phyloP scores from a whole-genome alignment of 2,113 vertebrate species.

The Bos indicus region DNA sequence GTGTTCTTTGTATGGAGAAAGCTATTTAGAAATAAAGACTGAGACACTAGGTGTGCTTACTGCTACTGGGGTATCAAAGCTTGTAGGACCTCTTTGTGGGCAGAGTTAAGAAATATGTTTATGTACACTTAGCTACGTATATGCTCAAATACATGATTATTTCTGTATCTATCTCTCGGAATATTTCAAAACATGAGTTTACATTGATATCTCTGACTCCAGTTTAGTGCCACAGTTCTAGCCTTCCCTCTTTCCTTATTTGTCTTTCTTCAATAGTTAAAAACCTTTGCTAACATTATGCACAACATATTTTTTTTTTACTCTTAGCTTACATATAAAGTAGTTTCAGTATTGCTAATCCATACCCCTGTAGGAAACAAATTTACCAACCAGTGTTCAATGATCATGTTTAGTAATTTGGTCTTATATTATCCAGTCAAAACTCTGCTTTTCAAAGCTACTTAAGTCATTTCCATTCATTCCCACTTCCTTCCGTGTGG shows the following conservation, averaged over 20 bases:
- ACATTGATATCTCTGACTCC: not conserved
- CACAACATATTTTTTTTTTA: not conserved
- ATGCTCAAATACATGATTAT: not conserved
- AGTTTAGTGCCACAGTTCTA: not conserved
- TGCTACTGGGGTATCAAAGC: not conserved
- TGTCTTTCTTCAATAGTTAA: not conserved
- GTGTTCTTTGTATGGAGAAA: not conserved
- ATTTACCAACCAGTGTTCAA: not conserved
- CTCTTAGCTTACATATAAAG: not conserved
- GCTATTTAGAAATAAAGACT: not conserved
- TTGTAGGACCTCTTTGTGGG: not conserved
- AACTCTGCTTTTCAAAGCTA: not conserved
- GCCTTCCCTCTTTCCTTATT: not conserved
- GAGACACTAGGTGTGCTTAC: not conserved
- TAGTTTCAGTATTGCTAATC: not conserved
- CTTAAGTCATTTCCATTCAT: not conserved
- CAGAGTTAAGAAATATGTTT: not conserved
- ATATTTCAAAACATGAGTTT: not conserved
- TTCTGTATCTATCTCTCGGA: not conserved
- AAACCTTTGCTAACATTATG: not conserved
- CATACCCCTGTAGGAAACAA: not conserved
- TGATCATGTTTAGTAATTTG: not conserved
- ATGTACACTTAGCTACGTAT: not conserved
- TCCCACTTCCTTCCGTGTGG: not conserved
- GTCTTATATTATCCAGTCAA: not conserved